These are phyloP conservation scores for Plebejus melissa DNA, from an alignment of 2,888 invertebrate genomes.

Conservation along the genomic window DNA sequence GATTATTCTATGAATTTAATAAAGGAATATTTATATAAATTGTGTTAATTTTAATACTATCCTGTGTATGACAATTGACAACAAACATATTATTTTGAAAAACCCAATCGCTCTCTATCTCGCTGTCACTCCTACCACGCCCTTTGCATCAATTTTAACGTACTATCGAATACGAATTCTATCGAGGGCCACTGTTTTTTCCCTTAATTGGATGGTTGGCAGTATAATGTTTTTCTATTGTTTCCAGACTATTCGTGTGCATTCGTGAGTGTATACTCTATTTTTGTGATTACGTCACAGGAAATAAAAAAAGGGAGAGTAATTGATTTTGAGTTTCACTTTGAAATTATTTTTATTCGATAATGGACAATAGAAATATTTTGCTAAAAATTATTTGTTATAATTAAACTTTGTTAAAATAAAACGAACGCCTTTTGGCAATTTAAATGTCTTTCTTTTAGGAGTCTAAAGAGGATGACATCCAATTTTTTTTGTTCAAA, in stretches of 20 bases:
- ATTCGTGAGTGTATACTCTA: conserved; percentile 1
- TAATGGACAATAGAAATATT: too few species aligned
- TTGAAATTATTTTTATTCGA: neutral
- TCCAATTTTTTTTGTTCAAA: too few species aligned
- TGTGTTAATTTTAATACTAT: too few species aligned
- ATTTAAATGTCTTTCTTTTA: too few species aligned
- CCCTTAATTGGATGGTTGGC: conserved; percentile 62
- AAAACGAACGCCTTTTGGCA: too few species aligned
- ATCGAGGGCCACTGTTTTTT: conserved; percentile 63
- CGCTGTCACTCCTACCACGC: conserved; percentile 41
- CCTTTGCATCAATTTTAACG: conserved; percentile 57
- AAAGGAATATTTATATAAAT: too few species aligned
- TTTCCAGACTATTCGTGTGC: conserved; percentile 32
- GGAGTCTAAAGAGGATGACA: too few species aligned
- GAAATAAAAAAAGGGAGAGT: neutral
- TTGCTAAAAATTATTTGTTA: too few species aligned
- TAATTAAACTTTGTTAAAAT: too few species aligned
- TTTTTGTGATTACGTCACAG: conserved; percentile 16
- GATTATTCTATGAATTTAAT: too few species aligned
- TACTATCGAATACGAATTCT: conserved; percentile 43
- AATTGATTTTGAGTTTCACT: neutral
- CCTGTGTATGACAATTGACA: too few species aligned
- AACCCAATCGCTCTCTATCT: conserved; percentile 28
- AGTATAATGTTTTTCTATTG: conserved; percentile 49
- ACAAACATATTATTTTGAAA: too few species aligned